Evolutionary conservation across 2,888 invertebrate genomes (phyloP).

Genomic region (Drosophila longiperda): DNA sequence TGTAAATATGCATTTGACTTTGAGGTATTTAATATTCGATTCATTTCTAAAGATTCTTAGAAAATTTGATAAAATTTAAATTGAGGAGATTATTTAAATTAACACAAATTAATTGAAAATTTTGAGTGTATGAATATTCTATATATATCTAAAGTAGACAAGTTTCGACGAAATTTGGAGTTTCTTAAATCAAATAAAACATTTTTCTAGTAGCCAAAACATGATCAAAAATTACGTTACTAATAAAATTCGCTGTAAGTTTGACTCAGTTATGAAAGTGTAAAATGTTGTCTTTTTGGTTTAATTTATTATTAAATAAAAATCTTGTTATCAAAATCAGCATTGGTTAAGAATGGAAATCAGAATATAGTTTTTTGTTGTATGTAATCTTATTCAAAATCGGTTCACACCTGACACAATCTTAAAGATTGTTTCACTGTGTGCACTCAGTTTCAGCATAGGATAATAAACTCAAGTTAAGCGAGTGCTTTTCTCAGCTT

Average conservation of each 20-base stretch:
- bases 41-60: too few species aligned
- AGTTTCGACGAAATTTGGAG: neutral
- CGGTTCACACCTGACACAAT: neutral
- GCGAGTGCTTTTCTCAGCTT: constrained; percentile 13
- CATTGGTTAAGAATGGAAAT: accelerated
- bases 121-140: neutral
- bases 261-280: neutral
- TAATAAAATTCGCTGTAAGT: too few species aligned
- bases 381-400: neutral
- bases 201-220: neutral
- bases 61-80: too few species aligned
- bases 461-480: constrained; percentile 19
- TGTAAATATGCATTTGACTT: neutral
- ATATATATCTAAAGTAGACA: neutral
- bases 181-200: neutral
- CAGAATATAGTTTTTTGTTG: too few species aligned
- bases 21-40: neutral
- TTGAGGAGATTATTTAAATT: too few species aligned
- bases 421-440: neutral
- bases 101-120: too few species aligned
- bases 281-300: neutral
- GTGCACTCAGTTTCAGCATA: neutral
- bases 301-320: neutral
- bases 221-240: neutral
- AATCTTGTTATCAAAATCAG: neutral